Evolutionary conservation across 2,113 vertebrate species (phyloP).

Genomic region (western clawed frog (Xenopus tropicalis)): UCB_Xtro_10.0 CM004448.2:124726001-124726500

Average conservation of each 20-base stretch:
- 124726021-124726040: too few species aligned
- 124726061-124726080: too few species aligned
- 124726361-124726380: conserved; percentile 21
- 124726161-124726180: too few species aligned
- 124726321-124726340: conserved; percentile 16
- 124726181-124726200: too few species aligned
- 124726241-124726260: conserved; percentile 3
- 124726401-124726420: neutral
- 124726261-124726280: neutral
- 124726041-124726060: too few species aligned
- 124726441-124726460: neutral
- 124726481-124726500: too few species aligned
- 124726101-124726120: too few species aligned
- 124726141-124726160: too few species aligned
- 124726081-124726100: too few species aligned
- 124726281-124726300: conserved; percentile 6
- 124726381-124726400: neutral
- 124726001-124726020: too few species aligned
- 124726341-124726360: conserved; percentile 7
- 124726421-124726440: conserved; percentile 4
- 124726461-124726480: too few species aligned
- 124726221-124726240: neutral
- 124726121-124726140: too few species aligned
- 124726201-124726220: neutral
- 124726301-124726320: conserved; percentile 28